Evolutionary conservation across 2,113 vertebrate species (phyloP).

Genomic region (Sinocyclocheilus anshuiensis): DNA sequence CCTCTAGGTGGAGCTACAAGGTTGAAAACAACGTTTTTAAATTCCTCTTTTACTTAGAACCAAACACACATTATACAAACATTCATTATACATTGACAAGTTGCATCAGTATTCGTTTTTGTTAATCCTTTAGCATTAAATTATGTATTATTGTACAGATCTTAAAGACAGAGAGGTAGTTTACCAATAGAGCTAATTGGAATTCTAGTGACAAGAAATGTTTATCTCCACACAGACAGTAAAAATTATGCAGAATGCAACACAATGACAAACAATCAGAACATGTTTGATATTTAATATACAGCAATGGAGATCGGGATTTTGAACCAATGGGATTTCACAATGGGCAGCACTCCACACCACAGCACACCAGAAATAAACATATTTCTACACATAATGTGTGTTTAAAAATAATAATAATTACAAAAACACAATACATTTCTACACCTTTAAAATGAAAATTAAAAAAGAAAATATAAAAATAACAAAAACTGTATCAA

Average conservation of each 20-base stretch:
- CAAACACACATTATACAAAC: background rate
- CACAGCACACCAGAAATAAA: background rate
- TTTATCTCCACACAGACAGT: background rate
- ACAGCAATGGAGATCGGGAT: background rate
- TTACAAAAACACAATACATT: background rate
- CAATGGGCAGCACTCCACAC: background rate
- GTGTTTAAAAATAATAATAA: background rate
- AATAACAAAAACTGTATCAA: background rate
- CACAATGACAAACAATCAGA: background rate
- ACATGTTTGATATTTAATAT: background rate
- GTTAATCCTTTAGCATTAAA: background rate
- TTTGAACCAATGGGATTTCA: background rate
- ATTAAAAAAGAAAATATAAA: background rate
- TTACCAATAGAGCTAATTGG: background rate
- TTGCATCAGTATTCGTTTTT: background rate
- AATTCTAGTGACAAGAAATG: background rate
- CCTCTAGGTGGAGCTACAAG: constrained; percentile 21
- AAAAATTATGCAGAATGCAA: background rate
- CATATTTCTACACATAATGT: background rate
- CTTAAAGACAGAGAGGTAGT: background rate
- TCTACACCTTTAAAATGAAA: background rate
- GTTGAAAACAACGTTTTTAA: background rate
- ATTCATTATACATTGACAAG: background rate
- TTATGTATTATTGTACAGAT: background rate
- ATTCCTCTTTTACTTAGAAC: background rate